A percentile compares a stretch with the other conserved stretches of the same genome.
Evolutionary conservation across 2,113 vertebrate species (phyloP).

Genomic region (Nibea albiflora): DNA sequence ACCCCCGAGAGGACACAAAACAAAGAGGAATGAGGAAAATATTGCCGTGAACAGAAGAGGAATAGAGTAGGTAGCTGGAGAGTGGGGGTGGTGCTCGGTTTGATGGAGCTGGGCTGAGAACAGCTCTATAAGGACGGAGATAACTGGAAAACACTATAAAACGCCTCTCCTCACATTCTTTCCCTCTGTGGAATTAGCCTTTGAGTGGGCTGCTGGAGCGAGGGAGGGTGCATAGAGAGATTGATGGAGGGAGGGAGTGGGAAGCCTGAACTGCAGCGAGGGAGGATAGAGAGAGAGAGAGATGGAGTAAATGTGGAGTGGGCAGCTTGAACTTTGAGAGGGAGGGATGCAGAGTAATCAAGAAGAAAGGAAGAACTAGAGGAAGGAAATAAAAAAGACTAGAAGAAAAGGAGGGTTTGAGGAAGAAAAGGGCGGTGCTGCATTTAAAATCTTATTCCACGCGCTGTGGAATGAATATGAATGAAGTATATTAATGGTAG

Average conservation of each 20-base stretch:
- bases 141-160: slow-evolving; percentile 80
- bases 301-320: slow-evolving; percentile 69
- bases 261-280: slow-evolving; percentile 65
- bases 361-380: slow-evolving; percentile 49
- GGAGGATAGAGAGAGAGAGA: slow-evolving; percentile 55
- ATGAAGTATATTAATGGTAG: slow-evolving; percentile 55
- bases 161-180: slow-evolving; percentile 72
- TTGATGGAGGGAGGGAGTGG: slow-evolving; percentile 70
- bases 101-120: slow-evolving; percentile 72
- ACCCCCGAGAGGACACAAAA: slow-evolving; percentile 49
- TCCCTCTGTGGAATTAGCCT: slow-evolving; percentile 75
- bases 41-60: slow-evolving; percentile 51
- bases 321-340: slow-evolving; percentile 61
- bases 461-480: slow-evolving; percentile 53
- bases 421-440: slow-evolving; percentile 30
- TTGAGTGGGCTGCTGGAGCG: slow-evolving; percentile 72
- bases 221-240: slow-evolving; percentile 61
- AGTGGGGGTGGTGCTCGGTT: slow-evolving; percentile 69
- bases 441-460: slow-evolving; percentile 29
- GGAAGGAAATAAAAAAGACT: slow-evolving; percentile 52
- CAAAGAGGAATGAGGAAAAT: slow-evolving; percentile 57
- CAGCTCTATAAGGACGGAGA: slow-evolving; percentile 74
- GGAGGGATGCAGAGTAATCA: slow-evolving; percentile 50
- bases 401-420: slow-evolving; percentile 20
- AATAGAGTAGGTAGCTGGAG: slow-evolving; percentile 59